Conservation (phyloP, 2,113 vertebrate genomes). For the Mormyrus lacerda region DNA sequence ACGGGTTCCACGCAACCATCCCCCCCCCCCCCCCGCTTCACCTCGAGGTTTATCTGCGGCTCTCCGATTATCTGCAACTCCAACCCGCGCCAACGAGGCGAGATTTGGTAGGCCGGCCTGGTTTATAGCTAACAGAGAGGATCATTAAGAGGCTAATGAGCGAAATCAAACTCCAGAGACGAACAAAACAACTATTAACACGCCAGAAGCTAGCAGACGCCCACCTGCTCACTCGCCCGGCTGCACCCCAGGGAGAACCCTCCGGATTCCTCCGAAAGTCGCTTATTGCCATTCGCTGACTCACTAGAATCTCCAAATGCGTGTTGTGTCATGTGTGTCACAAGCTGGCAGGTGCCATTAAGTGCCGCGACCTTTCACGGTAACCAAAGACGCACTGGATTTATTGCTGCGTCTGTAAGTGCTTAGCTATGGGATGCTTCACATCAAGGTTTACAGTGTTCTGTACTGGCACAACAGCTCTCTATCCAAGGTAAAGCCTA, state of each 20-base stretch:
- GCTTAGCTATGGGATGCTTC: not conserved
- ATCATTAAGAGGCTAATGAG: not conserved
- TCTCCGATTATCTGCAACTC: not conserved
- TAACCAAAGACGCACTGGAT: not conserved
- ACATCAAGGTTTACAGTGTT: not conserved
- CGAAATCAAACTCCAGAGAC: not conserved
- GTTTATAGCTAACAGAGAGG: conserved; percentile 2
- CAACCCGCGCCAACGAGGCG: no score
- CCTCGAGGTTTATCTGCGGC: not conserved
- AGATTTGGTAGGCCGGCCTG: no score
- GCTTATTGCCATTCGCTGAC: not conserved
- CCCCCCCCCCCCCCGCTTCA: not conserved
- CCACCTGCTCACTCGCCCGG: not conserved
- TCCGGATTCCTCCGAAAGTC: not conserved
- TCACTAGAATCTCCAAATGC: not conserved
- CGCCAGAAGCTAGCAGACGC: not conserved
- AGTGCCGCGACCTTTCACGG: not conserved
- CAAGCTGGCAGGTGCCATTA: not conserved
- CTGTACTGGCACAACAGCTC: not conserved
- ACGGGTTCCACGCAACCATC: no score
- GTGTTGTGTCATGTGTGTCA: not conserved
- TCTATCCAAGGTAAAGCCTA: not conserved
- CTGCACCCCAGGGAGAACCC: not conserved
- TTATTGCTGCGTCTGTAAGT: not conserved
- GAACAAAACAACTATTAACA: not conserved